Evolutionary conservation across 2,113 vertebrate genomes (phyloP).

Genomic region (Neotoma lepida): DNA sequence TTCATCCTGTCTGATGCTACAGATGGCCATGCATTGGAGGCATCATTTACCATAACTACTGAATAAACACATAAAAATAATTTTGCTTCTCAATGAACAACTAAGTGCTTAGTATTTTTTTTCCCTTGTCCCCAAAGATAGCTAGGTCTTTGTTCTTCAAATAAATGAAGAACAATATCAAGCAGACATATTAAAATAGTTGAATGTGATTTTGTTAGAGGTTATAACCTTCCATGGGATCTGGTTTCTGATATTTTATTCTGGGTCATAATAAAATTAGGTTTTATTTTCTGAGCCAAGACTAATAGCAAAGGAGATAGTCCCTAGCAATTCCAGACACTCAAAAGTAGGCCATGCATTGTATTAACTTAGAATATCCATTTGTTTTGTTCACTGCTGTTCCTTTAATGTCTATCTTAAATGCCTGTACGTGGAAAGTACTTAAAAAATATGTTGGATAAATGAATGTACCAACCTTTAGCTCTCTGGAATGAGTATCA

Average conservation of each 20-base stretch:
- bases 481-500: neutral
- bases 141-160: constrained; percentile 36
- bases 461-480: constrained; percentile 10
- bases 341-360: constrained; percentile 28
- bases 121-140: constrained; percentile 30
- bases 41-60: neutral
- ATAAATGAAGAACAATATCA: constrained; percentile 7
- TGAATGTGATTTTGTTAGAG: constrained; percentile 4
- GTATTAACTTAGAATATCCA: neutral
- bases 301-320: constrained; percentile 40
- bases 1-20: neutral
- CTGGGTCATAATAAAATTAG: constrained; percentile 55
- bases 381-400: neutral
- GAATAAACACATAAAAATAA: constrained; percentile 43
- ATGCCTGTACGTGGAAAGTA: neutral
- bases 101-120: constrained; percentile 34
- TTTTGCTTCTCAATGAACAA: constrained; percentile 8
- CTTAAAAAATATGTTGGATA: neutral
- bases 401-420: neutral
- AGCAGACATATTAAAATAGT: constrained; percentile 45
- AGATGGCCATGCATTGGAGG: neutral
- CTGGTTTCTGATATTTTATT: constrained; percentile 50
- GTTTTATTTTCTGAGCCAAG: constrained; percentile 54
- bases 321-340: constrained; percentile 29
- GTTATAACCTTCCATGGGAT: constrained; percentile 18